Evolutionary conservation across 92 coral and sea anemone genomes (phyloP).

Genomic region (Diadumene lineata): DNA sequence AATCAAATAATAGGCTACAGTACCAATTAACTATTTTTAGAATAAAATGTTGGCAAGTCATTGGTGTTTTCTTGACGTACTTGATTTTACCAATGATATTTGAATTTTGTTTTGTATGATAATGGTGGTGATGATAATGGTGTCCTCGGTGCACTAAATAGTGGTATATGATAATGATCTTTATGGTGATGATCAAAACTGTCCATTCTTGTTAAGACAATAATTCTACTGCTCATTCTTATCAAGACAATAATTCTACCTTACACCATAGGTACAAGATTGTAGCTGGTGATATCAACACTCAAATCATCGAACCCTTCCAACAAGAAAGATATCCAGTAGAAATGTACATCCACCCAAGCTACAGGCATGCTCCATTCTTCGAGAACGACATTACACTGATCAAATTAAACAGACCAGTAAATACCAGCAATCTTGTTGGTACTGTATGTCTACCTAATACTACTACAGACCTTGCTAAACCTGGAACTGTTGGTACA

Average conservation of each 20-base stretch:
- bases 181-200: background rate
- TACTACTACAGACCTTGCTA: constrained; percentile 21
- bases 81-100: too few species aligned
- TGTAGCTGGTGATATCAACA: constrained; percentile 47
- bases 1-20: background rate
- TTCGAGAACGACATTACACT: constrained; percentile 62
- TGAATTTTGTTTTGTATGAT: too few species aligned
- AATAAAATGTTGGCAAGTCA: too few species aligned
- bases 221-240: background rate
- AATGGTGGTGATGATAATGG: too few species aligned
- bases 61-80: too few species aligned
- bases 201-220: background rate
- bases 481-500: constrained; percentile 25
- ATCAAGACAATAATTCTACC: background rate
- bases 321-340: constrained; percentile 8
- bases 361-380: constrained; percentile 5
- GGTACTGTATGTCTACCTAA: constrained; percentile 62
- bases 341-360: constrained; percentile 40
- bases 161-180: too few species aligned
- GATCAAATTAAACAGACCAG: constrained; percentile 34
- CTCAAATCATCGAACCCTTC: background rate
- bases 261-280: constrained; percentile 15
- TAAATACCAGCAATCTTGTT: constrained; percentile 32
- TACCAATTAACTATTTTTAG: background rate
- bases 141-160: too few species aligned